Evolutionary conservation across 1,140 invertebrate genomes (phyloP), one percentile per base, ranked within the genome.

Genomic region (Cotesia vestalis): DNA sequence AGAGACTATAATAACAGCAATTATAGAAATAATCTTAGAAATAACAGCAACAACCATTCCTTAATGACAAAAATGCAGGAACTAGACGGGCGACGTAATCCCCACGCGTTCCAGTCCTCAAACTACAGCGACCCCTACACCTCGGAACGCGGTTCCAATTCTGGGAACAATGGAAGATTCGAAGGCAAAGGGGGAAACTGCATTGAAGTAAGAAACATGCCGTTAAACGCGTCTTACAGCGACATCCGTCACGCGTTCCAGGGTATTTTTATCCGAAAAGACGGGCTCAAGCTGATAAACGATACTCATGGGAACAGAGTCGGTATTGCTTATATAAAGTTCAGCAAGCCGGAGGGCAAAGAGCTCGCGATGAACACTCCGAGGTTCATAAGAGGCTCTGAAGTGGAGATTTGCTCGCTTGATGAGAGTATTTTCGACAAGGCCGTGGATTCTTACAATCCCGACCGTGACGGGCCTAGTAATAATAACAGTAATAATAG

Each of bases 201-300:
- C 77, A 88, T 96, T 8, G 91, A 93, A 75, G 87, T 96, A 0
- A 88, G 89, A 53, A 92, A 92, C 68, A 90, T 93, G 80, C 90
- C 90, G 1, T 82, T 88, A 14, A 90, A 88, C 71, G 89, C 92
- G 0, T 90, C 89, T n/a, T 94, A 95, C 78, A 89, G 90, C 20
- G 95, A 96, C 78, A 86, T 98, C 0, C 87, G 94, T 9, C 90
- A 92, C 66, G 93, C 96, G 73, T 97, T 98, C 80, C 88, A 90
- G 4, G 91, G 91, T 6, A 89, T 93, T 64, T 91, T 91, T 77
- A 94, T 97, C 52, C 90, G 92, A 8, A 92, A 92, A 73, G 92
- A 94, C 78, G 94, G 95, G 3, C 90, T 98, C 38, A 96, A 96
- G 84, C 88, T 97, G 75, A 91, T 95, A 6, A 94, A 92, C 79